Conservation (phyloP, 1,140 invertebrate genomes). For the Archivesica marissinica region DNA sequence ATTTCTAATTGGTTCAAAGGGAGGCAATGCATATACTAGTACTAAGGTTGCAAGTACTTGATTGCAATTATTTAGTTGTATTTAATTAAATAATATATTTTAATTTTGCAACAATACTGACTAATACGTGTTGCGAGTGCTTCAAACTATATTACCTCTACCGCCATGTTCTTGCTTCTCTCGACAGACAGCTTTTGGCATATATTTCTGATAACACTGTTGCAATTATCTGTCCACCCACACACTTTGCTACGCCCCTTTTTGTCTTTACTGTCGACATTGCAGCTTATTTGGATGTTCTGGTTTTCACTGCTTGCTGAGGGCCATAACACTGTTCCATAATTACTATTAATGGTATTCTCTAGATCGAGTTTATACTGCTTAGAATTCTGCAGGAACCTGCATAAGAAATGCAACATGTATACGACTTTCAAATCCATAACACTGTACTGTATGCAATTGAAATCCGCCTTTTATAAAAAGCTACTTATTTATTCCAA, state of each 20-base stretch:
- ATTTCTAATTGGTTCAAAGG: no score
- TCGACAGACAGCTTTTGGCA: not conserved
- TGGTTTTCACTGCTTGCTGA: not conserved
- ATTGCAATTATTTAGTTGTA: no score
- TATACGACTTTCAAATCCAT: no score
- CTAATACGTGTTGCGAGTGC: no score
- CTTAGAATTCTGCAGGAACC: not conserved
- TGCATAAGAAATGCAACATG: not conserved
- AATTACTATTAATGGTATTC: not conserved
- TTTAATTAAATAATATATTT: no score
- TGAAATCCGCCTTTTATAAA: no score
- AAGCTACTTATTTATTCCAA: no score
- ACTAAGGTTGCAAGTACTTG: no score
- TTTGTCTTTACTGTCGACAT: conserved; percentile 10
- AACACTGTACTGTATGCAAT: no score
- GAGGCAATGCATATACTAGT: no score
- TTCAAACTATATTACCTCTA: conserved; percentile 44
- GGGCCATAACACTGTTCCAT: conserved; percentile 2
- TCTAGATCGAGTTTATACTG: not conserved
- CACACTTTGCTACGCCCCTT: not conserved
- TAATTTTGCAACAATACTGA: no score
- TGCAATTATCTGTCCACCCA: conserved; percentile 16
- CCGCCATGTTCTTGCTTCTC: not conserved
- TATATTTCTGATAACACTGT: not conserved
- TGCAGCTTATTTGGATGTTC: not conserved